These are phyloP conservation scores for Flexamia atlantica DNA, from an alignment of 2,888 invertebrate species.

Conservation along the genomic window DNA sequence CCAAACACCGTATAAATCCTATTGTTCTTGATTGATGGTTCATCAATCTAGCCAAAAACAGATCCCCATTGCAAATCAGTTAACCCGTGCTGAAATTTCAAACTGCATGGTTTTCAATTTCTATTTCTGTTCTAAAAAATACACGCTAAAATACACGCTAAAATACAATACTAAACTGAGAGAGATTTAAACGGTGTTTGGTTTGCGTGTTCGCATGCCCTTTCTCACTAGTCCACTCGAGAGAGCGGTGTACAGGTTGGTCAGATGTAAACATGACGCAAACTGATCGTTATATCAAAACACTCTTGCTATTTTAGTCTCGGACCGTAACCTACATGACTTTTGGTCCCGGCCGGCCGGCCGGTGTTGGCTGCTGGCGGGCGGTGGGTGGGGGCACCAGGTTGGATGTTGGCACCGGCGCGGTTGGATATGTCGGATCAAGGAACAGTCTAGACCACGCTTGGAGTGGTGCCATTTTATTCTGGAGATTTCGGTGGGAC, in stretches of 20 bases:
- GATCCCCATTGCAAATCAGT: too few relatives aligned
- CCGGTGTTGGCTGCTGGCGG: not conserved
- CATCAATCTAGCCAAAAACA: too few relatives aligned
- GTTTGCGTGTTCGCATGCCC: too few relatives aligned
- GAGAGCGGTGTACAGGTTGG: not conserved
- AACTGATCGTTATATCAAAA: conserved; percentile 16
- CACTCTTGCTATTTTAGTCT: not conserved
- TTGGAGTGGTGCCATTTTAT: not conserved
- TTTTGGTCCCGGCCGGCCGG: not conserved
- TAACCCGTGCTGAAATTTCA: too few relatives aligned
- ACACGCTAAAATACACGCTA: too few relatives aligned
- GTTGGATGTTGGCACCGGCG: not conserved
- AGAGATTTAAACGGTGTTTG: too few relatives aligned
- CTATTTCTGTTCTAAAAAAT: too few relatives aligned
- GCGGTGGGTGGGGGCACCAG: not conserved
- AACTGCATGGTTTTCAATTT: too few relatives aligned
- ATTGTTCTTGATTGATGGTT: too few relatives aligned
- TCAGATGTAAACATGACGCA: conserved; percentile 25
- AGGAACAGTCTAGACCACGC: not conserved
- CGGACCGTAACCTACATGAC: not conserved
- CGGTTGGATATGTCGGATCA: not conserved
- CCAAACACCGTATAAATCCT: too few relatives aligned
- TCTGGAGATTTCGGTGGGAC: not conserved
- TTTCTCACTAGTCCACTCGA: too few relatives aligned
- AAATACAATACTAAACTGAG: too few relatives aligned